Evolutionary conservation across 2,888 invertebrate genomes (phyloP), one percentile per base, ranked within the genome.

Genomic region (Oeneis ivallda): DNA sequence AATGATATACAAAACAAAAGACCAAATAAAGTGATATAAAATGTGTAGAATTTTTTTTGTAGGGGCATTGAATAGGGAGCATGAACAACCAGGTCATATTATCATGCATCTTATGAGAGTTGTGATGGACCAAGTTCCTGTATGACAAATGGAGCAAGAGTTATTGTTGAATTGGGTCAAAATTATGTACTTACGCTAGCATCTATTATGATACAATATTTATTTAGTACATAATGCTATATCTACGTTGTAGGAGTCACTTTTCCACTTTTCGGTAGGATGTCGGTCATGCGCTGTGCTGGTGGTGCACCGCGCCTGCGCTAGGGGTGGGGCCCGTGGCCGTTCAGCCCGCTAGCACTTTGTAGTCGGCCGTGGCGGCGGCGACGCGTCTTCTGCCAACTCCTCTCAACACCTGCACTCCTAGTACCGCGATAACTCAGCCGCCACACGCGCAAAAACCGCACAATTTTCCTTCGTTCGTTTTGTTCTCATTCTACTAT

Each of bases 231-330:
- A 91, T 91, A 91, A 87, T 85, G 85, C 82, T 87, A 81, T 89
- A 89, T 87, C 85, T 91, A 85, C 82, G 82, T 82, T 87, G 90
- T 87, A 92, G 91, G 91, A 92, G 91, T 92, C 90, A 86, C 91
- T 91, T 90, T 90, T 90, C 86, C 83, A 90, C 84, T 89, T 91
- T 88, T 86, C 82, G 82, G 90, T 89, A 87, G 91, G 91, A 87
- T 85, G 89, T 86, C 82, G 86, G 86, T 85, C 92, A 89, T 91
- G 92, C 91, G 91, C 89, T 75, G 69, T 83, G 80, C 79, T 49
- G 75, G 71, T 60, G 64, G 71, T 60, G 70, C 68, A 80, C 71
- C 73, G 84, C 89, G 92, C 90, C 61, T 85, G 87, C 90, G 88
- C 84, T 77, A 87, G 89, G 92, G 92, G 92, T 89, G 90, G 90